These are phyloP conservation scores for Eupithecia insigniata DNA, from an alignment of 2,888 invertebrate species.

Conservation along the genomic window DNA sequence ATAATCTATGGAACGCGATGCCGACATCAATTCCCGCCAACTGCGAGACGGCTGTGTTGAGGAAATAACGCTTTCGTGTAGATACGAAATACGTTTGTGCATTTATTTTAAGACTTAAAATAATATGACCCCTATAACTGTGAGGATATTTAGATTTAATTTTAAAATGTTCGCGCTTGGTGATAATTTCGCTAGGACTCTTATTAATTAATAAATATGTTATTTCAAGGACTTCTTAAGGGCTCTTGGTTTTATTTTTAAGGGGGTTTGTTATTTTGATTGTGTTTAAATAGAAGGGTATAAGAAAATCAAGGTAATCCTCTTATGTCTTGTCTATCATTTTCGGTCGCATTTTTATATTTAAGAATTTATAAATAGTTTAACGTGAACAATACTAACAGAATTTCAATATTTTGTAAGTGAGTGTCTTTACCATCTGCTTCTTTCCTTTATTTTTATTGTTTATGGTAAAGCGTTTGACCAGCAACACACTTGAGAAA, in stretches of 20 bases:
- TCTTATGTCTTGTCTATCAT: background rate
- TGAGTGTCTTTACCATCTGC: too few relatives aligned
- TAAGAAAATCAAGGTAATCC: background rate
- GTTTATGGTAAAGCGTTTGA: too few relatives aligned
- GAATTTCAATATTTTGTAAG: background rate
- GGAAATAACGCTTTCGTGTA: background rate
- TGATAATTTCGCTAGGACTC: too few relatives aligned
- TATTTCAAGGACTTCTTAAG: background rate
- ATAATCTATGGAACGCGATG: slow-evolving; percentile 59
- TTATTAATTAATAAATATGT: too few relatives aligned
- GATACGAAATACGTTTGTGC: slow-evolving; percentile 3
- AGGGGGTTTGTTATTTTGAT: background rate
- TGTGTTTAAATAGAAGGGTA: background rate
- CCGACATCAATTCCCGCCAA: slow-evolving; percentile 54
- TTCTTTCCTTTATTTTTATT: too few relatives aligned
- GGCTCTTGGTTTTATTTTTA: background rate
- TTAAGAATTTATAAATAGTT: background rate
- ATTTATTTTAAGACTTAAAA: background rate
- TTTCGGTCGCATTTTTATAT: background rate
- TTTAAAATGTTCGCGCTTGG: too few relatives aligned
- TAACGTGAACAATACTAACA: background rate
- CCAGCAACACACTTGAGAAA: too few relatives aligned
- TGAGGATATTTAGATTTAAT: too few relatives aligned
- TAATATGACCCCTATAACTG: background rate
- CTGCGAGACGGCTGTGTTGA: slow-evolving; percentile 25